A percentile compares a stretch with the other conserved stretches of the same genome.
Conservation (phyloP, 2,888 invertebrate species). For the Lithophane semibrunnea region DNA sequence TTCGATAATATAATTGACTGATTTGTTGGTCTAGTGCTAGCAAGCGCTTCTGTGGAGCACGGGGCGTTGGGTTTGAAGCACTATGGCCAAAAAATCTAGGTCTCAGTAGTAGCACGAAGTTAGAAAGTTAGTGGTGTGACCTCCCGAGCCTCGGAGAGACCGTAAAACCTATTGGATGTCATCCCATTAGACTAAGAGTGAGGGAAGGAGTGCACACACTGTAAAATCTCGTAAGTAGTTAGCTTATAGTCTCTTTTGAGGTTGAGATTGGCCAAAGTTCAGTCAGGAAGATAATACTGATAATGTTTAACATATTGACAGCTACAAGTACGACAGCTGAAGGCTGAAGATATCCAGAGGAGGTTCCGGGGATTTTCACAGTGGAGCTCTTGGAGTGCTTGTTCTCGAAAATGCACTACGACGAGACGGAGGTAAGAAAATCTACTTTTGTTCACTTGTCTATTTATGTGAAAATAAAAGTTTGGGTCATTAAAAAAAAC, state of each 20-base stretch:
- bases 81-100: background rate
- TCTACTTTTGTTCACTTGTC: background rate
- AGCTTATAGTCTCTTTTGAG: no score
- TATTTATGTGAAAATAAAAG: background rate
- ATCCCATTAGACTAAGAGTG: background rate
- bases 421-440: constrained; percentile 92
- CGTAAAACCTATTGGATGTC: background rate
- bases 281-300: background rate
- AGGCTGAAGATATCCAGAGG: constrained; percentile 80
- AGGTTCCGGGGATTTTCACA: constrained; percentile 91
- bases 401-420: constrained; percentile 95
- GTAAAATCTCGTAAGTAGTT: background rate
- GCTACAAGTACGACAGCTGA: constrained; percentile 73
- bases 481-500: background rate
- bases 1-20: constrained; percentile 30
- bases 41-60: background rate
- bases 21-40: background rate
- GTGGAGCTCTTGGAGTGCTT: constrained; percentile 96
- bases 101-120: background rate
- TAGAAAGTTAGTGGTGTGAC: background rate
- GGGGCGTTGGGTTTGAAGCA: background rate
- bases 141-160: no score
- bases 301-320: constrained; percentile 57
- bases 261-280: background rate
- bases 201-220: no score